These are phyloP conservation scores for Bubo blakistoni DNA, from an alignment of 2,113 vertebrate species.

Conservation along the genomic window DNA sequence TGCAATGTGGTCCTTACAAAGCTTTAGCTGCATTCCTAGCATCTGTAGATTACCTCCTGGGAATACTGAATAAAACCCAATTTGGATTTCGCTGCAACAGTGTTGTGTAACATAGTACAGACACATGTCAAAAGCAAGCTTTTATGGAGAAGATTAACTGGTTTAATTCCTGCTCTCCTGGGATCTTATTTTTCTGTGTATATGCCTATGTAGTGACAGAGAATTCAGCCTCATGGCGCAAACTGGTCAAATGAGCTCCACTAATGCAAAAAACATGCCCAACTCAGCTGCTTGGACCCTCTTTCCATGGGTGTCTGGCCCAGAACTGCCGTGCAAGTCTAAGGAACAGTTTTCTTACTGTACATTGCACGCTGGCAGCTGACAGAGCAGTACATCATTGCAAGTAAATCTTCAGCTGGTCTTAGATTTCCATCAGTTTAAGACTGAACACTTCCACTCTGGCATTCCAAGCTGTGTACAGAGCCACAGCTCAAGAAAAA, in stretches of 20 bases:
- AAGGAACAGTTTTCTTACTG: not conserved
- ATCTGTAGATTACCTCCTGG: slow-evolving; percentile 23
- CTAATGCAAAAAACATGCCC: not conserved
- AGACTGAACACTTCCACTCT: not conserved
- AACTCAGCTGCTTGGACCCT: not conserved
- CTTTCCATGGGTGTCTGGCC: not conserved
- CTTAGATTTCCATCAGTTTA: not conserved
- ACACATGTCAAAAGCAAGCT: slow-evolving; percentile 3
- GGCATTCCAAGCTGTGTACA: not conserved
- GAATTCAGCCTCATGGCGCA: not conserved
- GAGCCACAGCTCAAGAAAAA: not conserved
- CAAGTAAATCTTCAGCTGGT: not conserved
- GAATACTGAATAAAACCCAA: slow-evolving; percentile 4
- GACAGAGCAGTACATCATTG: not conserved
- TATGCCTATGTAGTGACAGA: not conserved
- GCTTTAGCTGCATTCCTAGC: not conserved
- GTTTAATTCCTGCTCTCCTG: not conserved
- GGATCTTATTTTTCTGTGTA: not conserved
- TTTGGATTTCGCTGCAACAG: not conserved
- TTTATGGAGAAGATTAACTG: not conserved
- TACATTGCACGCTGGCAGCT: not conserved
- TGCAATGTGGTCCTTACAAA: not conserved
- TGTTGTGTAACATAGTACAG: not conserved
- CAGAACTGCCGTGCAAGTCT: not conserved
- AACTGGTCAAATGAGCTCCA: not conserved